Base-by-base conservation (phyloP, 2,797 vertebrate species). In the Peromyscus eremicus region DNA sequence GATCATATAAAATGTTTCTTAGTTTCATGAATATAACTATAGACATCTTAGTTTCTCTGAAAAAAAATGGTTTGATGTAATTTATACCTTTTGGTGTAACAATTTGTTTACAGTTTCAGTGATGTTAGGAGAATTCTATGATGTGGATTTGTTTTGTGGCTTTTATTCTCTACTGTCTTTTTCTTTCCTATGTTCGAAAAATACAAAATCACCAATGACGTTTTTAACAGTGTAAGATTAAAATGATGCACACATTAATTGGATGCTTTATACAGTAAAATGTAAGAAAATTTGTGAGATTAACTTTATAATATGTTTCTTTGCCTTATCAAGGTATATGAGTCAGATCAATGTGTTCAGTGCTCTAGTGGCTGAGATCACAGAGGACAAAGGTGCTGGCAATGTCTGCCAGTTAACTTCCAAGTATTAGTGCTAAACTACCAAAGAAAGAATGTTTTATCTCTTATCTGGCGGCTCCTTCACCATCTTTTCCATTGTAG, bases 1-100 rank as follows among this genome's bases (percentile, higher is more conserved):
- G 89, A 60, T 27, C 71, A 9, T 96, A 80, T 13, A 13, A 92
- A 89, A 52, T 89, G 6, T 17, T 68, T 94, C 37, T 52, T 93
- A 70, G 32, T 87, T 16, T n/a, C 40, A 94, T 32, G 29, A 87
- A 89, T 80, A 29, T 4, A 83, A 60, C 83, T 91, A 75, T 75
- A 29, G 75, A 80, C 8, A 80, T 81, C 34, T 85, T 81, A 34
- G 12, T 64, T 46, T 80, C 27, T 19, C 16, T 70, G n/a, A 43
- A 86, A 92, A 96, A 60, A 37, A 84, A 6, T 46, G 5, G 1
- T 13, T 90, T 89, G 84, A 52, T 46, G 64, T 1, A 71, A 81
- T 66, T 57, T 79, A 9, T 37, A 57, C 27, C 3, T 79, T n/a
- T 82, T 85, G 40, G 64, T 27, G 0, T 68, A 85, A 84, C 93